Conservation (phyloP, 2,888 invertebrate species). For the Congeria kusceri region DNA sequence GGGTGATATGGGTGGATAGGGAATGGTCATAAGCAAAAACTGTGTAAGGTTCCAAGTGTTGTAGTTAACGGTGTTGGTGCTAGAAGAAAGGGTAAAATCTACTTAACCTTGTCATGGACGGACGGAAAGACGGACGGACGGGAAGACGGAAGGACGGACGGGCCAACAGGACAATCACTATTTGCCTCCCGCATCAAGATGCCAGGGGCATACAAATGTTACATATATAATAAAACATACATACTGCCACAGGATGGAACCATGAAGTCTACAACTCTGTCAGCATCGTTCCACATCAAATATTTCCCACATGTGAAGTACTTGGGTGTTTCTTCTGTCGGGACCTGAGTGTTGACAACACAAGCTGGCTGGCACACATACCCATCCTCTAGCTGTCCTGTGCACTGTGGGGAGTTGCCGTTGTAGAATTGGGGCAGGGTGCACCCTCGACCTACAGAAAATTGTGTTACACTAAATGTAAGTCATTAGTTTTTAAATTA, state of each 20-base stretch:
- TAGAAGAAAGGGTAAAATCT: no score
- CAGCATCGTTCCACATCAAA: constrained; percentile 58
- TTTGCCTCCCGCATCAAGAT: no score
- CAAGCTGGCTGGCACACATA: constrained; percentile 37
- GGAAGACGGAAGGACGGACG: no score
- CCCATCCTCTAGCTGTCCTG: constrained; percentile 18
- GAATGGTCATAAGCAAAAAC: no score
- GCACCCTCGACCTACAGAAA: background rate
- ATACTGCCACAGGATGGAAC: constrained; percentile 51
- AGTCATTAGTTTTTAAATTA: no score
- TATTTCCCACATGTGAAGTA: constrained; percentile 71
- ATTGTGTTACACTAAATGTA: background rate
- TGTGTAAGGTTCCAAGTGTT: no score
- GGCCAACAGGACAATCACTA: no score
- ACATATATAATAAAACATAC: background rate
- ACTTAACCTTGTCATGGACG: no score
- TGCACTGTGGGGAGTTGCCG: constrained; percentile 48
- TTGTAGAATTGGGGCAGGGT: constrained; percentile 54
- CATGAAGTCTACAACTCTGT: constrained; percentile 24
- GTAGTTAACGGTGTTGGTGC: no score
- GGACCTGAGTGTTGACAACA: constrained; percentile 5
- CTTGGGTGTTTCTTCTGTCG: constrained; percentile 43
- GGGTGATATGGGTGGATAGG: no score
- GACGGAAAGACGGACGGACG: no score
- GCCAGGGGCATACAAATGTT: no score